Conservation (phyloP, 2,888 invertebrate species). For the Cyclophora albipunctata region DNA sequence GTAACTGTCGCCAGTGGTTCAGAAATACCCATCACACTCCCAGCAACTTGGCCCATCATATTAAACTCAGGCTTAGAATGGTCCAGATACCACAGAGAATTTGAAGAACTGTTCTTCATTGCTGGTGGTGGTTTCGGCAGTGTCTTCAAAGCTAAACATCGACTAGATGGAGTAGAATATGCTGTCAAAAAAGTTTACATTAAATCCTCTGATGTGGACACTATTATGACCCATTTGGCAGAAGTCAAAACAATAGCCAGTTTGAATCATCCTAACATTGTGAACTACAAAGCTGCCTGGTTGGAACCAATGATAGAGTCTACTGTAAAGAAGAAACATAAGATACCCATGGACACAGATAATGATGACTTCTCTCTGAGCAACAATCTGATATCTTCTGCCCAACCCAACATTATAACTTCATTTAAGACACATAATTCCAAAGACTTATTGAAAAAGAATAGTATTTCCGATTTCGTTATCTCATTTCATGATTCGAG, state of each 20-base stretch:
- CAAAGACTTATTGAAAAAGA: constrained; percentile 48
- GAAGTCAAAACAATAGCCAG: constrained; percentile 89
- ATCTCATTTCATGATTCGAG: constrained; percentile 61
- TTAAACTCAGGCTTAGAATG: constrained; percentile 70
- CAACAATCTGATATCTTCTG: constrained; percentile 43
- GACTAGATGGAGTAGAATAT: constrained; percentile 84
- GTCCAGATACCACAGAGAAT: constrained; percentile 82
- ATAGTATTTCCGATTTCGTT: constrained; percentile 56
- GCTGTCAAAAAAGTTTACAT: constrained; percentile 86
- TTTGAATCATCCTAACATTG: constrained; percentile 86
- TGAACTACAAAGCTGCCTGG: constrained; percentile 90
- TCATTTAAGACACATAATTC: constrained; percentile 69
- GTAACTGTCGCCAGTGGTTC: constrained; percentile 76
- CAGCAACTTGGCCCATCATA: constrained; percentile 69
- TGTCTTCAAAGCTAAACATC: constrained; percentile 83
- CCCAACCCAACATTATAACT: constrained; percentile 55
- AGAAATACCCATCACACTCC: constrained; percentile 65
- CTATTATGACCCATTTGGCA: constrained; percentile 79
- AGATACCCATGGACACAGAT: constrained; percentile 53
- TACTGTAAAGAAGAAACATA: constrained; percentile 49
- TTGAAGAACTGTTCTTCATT: constrained; percentile 80
- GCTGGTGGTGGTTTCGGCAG: constrained; percentile 86
- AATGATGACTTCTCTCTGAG: constrained; percentile 46
- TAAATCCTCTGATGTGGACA: constrained; percentile 77
- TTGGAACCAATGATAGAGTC: constrained; percentile 79